Evolutionary conservation across 2,113 vertebrate genomes (phyloP).

Genomic region (Odocoileus hemionus): DNA sequence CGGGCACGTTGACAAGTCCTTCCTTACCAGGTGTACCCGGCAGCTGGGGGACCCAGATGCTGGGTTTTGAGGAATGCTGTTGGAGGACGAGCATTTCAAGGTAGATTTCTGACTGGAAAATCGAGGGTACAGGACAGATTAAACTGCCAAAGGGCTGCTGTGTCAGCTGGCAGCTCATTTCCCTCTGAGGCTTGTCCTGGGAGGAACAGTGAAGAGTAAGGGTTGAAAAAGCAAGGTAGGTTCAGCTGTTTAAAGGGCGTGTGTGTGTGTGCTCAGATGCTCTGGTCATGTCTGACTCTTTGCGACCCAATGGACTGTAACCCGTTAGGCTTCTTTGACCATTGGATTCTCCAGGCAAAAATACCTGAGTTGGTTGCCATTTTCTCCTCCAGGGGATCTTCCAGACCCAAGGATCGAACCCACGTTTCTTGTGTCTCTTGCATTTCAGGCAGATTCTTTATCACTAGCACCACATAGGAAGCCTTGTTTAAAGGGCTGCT

Average conservation of each 20-base stretch:
- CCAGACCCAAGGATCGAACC: not conserved
- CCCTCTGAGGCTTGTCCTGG: not conserved
- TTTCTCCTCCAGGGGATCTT: not conserved
- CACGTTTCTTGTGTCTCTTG: not conserved
- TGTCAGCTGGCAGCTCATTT: not conserved
- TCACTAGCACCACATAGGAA: not conserved
- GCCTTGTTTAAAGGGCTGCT: not conserved
- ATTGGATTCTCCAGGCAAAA: not conserved
- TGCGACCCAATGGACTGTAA: not conserved
- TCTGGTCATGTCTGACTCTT: not conserved
- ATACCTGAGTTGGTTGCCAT: not conserved
- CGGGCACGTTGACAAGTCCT: not conserved
- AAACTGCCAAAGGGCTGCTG: not conserved
- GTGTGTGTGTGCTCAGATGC: not conserved
- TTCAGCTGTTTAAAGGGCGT: not conserved
- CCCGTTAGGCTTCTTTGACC: not conserved
- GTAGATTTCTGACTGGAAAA: not conserved
- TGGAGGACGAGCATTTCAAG: not conserved
- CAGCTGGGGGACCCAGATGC: not conserved
- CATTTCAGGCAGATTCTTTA: not conserved
- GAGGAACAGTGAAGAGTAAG: not conserved
- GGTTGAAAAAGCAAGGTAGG: rapidly evolving
- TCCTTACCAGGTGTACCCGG: not conserved
- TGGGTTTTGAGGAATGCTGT: not conserved
- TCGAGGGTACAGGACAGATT: not conserved